Base-by-base conservation (phyloP, 2,113 vertebrate species). In the Oryzias celebensis region DNA sequence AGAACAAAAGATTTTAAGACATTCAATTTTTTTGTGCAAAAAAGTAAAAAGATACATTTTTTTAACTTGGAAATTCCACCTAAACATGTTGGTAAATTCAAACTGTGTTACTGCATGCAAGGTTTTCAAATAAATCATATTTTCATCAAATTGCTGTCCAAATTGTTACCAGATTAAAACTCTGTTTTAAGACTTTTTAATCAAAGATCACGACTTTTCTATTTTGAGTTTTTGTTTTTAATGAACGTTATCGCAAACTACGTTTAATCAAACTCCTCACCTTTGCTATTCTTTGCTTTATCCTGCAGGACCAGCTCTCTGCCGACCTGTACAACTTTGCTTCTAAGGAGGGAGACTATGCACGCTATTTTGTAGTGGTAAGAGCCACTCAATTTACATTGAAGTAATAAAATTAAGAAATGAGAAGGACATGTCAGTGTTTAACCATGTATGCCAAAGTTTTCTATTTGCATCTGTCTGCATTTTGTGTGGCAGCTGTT, bases 281-380 rank as follows among this genome's bases (percentile, higher is more conserved):
- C 16, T 4, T 15, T 17, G 16, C 5, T 48, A 8, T 48, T 48
- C 20, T 20, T 20, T 36, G 15, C 52, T 52, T 24, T 20, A 20
- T 53, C 44, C 61, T 51, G 2, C 81, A 99, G 97, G 97, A 99
- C 62, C 97, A 99, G 23, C 93, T 99, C 20, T 95, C 97, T 47
- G 95, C 96, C 36, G 97, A 99, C 60, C 93, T 99, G 94, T 98
- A 98, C 78, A 96, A 83, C 86, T 98, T 97, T 68, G 90, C 93
- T 71, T 96, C 97, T 77, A 99, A 93, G 83, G 97, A 99, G 79
- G 96, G 95, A 48, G 96, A 99, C 1, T 96, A 96, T 0, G 95
- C 96, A 7, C 87, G 90, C 46, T 95, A 94, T 62, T 99, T 95
- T 58, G 92, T 98, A 3, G 90, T 65, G 93, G 97, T 98, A 84